A percentile compares a stretch with the other conserved stretches of the same genome.
phyloP scores from a whole-genome alignment of 2,888 invertebrate species.

The Gortyna flavago region DNA sequence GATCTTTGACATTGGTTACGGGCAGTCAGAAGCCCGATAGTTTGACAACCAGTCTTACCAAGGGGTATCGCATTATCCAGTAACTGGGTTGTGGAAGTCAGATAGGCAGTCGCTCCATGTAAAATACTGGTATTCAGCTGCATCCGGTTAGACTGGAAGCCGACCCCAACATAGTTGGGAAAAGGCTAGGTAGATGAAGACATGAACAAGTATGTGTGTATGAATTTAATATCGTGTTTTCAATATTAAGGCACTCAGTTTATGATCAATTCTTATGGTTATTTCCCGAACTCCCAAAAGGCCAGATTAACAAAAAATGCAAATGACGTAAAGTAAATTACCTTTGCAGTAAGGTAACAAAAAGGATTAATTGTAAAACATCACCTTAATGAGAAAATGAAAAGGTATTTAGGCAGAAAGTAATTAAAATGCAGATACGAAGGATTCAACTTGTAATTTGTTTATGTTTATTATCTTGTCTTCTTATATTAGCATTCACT shows the following conservation, averaged over 20 bases:
- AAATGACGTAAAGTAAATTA: background rate
- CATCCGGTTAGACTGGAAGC: too few relatives aligned
- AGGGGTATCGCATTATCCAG: too few relatives aligned
- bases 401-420: constrained; percentile 2
- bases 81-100: too few relatives aligned
- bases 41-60: too few relatives aligned
- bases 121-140: too few relatives aligned
- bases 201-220: background rate
- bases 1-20: too few relatives aligned
- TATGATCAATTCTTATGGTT: too few relatives aligned
- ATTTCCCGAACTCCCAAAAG: background rate
- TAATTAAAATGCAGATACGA: constrained; percentile 29
- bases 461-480: background rate
- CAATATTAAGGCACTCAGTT: background rate
- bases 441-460: constrained; percentile 14
- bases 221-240: background rate
- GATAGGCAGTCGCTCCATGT: too few relatives aligned
- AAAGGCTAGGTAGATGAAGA: too few relatives aligned
- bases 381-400: constrained; percentile 26
- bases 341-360: background rate
- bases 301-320: background rate
- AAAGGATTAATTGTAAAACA: constrained; percentile 3
- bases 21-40: too few relatives aligned
- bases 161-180: too few relatives aligned
- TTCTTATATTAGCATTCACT: background rate